Conservation (phyloP, 1,140 invertebrate species). For the Aporrectodea caliginosa region DNA sequence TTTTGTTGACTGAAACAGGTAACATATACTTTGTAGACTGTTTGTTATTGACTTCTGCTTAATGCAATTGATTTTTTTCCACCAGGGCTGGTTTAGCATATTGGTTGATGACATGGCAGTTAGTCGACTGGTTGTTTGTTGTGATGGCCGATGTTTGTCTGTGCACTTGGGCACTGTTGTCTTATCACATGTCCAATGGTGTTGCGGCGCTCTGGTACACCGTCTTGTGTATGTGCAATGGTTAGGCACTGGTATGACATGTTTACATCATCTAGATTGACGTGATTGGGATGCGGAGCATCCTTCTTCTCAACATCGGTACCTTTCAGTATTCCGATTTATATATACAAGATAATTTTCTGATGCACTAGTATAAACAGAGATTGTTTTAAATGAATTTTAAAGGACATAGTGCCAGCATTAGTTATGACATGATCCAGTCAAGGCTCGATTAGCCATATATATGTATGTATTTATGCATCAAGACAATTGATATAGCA, state of each 20-base stretch:
- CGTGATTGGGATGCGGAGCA: neutral
- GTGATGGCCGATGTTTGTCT: neutral
- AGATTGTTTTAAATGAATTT: neutral
- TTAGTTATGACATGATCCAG: neutral
- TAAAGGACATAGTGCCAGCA: too few relatives aligned
- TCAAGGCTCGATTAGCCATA: neutral
- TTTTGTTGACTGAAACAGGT: too few relatives aligned
- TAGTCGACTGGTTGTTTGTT: neutral
- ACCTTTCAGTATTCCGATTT: neutral
- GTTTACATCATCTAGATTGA: neutral
- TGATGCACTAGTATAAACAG: neutral
- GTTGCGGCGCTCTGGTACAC: too few relatives aligned
- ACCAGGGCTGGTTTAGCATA: neutral
- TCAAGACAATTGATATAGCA: neutral
- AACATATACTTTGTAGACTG: too few relatives aligned
- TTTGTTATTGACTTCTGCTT: neutral
- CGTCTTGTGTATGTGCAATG: constrained; percentile 2
- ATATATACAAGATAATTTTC: neutral
- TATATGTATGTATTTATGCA: neutral
- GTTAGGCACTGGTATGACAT: neutral
- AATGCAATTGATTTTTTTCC: neutral
- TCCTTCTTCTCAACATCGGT: neutral
- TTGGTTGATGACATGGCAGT: neutral
- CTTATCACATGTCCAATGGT: neutral
- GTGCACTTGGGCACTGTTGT: neutral